Percentiles rank a stretch among this genome's conserved stretches.
These are phyloP conservation scores for Micrastur ruficollis DNA, from an alignment of 2,797 vertebrate genomes.

Conservation along the genomic window DNA sequence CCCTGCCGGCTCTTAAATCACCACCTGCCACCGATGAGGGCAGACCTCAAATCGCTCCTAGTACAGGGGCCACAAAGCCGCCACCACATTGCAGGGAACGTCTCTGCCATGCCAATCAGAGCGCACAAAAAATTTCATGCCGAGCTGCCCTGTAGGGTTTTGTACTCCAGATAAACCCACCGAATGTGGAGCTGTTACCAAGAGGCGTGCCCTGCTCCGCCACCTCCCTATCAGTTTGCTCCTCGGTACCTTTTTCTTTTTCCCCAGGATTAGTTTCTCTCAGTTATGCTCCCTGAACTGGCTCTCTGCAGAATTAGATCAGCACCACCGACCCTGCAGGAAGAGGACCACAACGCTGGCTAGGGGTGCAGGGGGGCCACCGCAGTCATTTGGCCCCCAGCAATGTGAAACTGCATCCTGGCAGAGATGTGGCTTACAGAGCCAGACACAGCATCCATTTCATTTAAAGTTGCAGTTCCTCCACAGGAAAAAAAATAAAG, in stretches of 20 bases:
- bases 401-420: not conserved
- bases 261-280: not conserved
- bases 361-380: not conserved
- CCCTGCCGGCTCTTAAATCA: not conserved
- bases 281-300: not conserved
- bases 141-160: not conserved
- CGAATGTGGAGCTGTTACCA: accelerated
- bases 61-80: not conserved
- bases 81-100: not conserved
- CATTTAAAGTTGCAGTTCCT: not conserved
- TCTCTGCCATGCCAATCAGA: not conserved
- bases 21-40: not conserved
- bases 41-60: not conserved
- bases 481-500: not conserved
- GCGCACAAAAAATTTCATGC: not conserved
- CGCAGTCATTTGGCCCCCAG: accelerated
- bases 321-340: accelerated
- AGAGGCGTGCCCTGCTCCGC: not conserved
- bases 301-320: not conserved
- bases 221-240: not conserved
- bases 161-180: not conserved
- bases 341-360: not conserved
- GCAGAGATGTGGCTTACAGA: not conserved
- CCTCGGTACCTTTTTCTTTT: not conserved
- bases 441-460: not conserved